A percentile compares a stretch with the other conserved stretches of the same genome.
Conservation (phyloP, 2,113 vertebrate species). For the cat (Felis catus) region F.catus_Fca126_mat1.0 CM031424.1:93923501-93924000, state of each 20-base stretch:
- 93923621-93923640: not conserved
- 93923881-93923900: rapidly evolving
- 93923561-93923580: rapidly evolving
- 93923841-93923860: rapidly evolving
- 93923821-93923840: rapidly evolving
- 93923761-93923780: not conserved
- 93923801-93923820: rapidly evolving
- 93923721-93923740: rapidly evolving
- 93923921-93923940: rapidly evolving
- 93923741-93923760: not conserved
- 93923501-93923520: not conserved
- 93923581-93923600: rapidly evolving
- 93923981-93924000: rapidly evolving
- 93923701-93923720: not conserved
- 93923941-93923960: not conserved
- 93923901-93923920: not conserved
- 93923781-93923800: not conserved
- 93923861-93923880: rapidly evolving
- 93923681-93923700: not conserved
- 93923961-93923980: not conserved
- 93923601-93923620: not conserved
- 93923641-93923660: not conserved
- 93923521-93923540: rapidly evolving
- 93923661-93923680: not conserved
- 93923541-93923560: rapidly evolving